phyloP scores from a whole-genome alignment of 2,797 vertebrate species.

The Borostomias antarcticus region DNA sequence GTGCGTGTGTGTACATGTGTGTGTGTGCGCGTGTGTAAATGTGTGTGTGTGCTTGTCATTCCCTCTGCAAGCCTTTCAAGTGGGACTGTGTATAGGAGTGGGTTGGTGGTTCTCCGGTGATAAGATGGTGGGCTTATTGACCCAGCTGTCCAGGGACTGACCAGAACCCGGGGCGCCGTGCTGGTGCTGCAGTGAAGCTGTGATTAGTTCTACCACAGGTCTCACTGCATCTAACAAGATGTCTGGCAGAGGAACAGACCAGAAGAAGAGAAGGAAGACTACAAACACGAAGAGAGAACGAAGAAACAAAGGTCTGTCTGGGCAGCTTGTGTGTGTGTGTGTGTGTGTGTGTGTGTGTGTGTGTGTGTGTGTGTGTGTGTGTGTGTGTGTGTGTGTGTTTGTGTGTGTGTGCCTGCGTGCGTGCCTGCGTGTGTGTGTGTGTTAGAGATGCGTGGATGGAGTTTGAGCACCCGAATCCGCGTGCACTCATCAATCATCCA shows the following conservation, averaged over 20 bases:
- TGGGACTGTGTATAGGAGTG: too few species aligned
- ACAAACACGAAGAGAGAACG: neutral
- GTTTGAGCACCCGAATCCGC: too few species aligned
- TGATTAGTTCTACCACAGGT: too few species aligned
- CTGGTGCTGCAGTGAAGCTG: too few species aligned
- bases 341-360: neutral
- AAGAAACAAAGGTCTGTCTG: slow-evolving; percentile 42
- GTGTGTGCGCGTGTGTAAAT: neutral
- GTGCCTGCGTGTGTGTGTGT: slow-evolving; percentile 38
- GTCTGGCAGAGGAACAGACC: too few species aligned
- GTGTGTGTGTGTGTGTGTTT: neutral
- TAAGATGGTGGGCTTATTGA: slow-evolving; percentile 41
- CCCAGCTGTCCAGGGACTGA: slow-evolving; percentile 11
- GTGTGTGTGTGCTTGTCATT: too few species aligned
- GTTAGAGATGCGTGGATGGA: too few species aligned
- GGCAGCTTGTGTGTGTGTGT: neutral
- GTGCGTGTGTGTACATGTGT: neutral
- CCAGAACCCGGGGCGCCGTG: too few species aligned
- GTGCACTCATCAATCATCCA: too few species aligned
- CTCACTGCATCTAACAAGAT: too few species aligned
- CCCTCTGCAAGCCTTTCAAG: too few species aligned
- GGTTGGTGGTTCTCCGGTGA: too few species aligned
- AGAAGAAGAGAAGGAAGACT: neutral
- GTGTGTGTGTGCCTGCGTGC: slow-evolving; percentile 34
- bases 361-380: neutral